A percentile compares a stretch with the other conserved stretches of the same genome.
Evolutionary conservation across 1,140 invertebrate genomes (phyloP).

Genomic region (Drosophila virilis): DNA sequence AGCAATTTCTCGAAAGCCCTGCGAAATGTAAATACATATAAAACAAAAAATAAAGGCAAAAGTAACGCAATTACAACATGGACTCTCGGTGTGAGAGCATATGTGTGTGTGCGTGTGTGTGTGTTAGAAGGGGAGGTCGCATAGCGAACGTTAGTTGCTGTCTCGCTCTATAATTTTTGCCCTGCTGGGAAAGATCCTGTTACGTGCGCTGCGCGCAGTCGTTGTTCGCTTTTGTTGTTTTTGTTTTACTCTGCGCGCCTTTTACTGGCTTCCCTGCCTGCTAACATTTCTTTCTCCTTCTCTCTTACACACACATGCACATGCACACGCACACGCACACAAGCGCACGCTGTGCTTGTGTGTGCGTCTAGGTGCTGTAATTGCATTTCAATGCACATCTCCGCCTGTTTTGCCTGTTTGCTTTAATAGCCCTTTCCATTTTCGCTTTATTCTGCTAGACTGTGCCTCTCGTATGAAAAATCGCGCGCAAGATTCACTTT

Average conservation of each 20-base stretch:
- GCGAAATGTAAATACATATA: conserved; percentile 1
- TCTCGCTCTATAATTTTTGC: conserved; percentile 26
- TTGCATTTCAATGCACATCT: conserved; percentile 54
- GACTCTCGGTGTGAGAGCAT: conserved; percentile 3
- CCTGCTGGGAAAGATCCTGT: conserved; percentile 61
- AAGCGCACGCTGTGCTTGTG: conserved; percentile 14
- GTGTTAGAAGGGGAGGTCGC: conserved; percentile 22
- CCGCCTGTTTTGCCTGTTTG: conserved; percentile 11
- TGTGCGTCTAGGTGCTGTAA: conserved; percentile 32
- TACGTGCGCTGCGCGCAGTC: conserved; percentile 42
- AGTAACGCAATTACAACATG: conserved; percentile 14
- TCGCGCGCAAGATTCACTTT: conserved; percentile 52
- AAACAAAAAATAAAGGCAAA: conserved; percentile 2
- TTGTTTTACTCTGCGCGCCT: conserved; percentile 60
- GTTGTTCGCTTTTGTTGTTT: conserved; percentile 22
- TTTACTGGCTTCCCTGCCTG: conserved; percentile 55
- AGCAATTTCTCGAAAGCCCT: conserved; percentile 66
- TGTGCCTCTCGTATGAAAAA: conserved; percentile 35
- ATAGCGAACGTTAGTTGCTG: conserved; percentile 11
- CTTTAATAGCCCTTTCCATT: conserved; percentile 30
- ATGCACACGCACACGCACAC: not conserved
- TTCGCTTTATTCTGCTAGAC: conserved; percentile 12
- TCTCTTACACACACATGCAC: not conserved
- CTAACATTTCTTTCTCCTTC: conserved; percentile 7
- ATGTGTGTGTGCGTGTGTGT: conserved; percentile 1